phyloP scores from a whole-genome alignment of 2,797 vertebrate genomes.

The Liparis tanakae region DNA sequence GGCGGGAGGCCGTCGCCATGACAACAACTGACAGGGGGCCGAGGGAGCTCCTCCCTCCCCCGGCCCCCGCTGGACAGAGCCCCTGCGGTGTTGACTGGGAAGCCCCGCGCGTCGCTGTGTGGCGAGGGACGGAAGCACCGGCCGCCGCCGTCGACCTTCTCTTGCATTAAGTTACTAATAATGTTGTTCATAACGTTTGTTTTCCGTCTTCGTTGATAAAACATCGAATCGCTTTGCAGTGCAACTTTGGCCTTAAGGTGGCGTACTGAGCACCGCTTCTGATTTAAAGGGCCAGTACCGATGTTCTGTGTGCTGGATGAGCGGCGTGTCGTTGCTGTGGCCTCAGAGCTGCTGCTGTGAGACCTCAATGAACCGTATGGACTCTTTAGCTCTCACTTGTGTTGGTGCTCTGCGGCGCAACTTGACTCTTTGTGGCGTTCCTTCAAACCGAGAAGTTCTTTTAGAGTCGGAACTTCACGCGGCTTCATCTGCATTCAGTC shows the following conservation, averaged over 20 bases:
- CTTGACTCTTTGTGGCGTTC: neutral
- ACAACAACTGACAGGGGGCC: conserved; percentile 62
- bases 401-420: too few species aligned
- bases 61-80: conserved; percentile 54
- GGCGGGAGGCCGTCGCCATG: neutral
- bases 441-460: too few species aligned
- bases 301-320: neutral
- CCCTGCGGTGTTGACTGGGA: conserved; percentile 63
- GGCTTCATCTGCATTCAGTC: neutral
- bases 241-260: conserved; percentile 72
- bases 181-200: conserved; percentile 46
- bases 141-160: conserved; percentile 44
- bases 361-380: too few species aligned
- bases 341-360: too few species aligned
- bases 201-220: conserved; percentile 44
- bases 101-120: conserved; percentile 57
- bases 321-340: neutral
- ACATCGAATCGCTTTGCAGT: conserved; percentile 46
- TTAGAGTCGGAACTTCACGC: neutral
- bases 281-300: neutral
- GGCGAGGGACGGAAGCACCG: conserved; percentile 42
- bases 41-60: conserved; percentile 41
- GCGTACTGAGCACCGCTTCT: conserved; percentile 39
- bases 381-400: too few species aligned
- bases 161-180: conserved; percentile 49